A percentile compares a stretch with the other conserved stretches of the same genome.
These are phyloP conservation scores for Oceanites oceanicus DNA, from an alignment of 2,113 vertebrate genomes.

Conservation along the genomic window DNA sequence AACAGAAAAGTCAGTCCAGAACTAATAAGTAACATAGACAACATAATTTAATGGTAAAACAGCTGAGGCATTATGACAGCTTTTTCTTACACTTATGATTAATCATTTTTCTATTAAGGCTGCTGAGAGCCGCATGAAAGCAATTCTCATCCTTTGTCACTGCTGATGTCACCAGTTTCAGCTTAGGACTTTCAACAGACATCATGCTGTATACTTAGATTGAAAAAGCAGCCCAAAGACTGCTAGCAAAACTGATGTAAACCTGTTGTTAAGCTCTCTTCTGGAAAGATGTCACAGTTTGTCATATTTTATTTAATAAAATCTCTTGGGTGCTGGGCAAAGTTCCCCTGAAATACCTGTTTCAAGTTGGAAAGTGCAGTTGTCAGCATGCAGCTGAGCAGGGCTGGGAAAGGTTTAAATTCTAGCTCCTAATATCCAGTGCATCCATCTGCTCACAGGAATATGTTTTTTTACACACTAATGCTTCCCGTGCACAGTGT, in stretches of 20 bases:
- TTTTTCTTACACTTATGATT: not conserved
- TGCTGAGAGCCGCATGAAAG: slow-evolving; percentile 17
- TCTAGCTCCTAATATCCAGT: not conserved
- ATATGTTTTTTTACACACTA: not conserved
- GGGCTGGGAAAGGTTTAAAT: not conserved
- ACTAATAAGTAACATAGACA: not conserved
- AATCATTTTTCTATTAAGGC: slow-evolving; percentile 11
- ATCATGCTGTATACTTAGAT: not conserved
- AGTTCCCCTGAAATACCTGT: not conserved
- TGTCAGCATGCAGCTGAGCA: not conserved
- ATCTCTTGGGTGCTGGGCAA: not conserved
- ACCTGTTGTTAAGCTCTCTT: not conserved
- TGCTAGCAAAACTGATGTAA: not conserved
- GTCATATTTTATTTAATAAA: not conserved
- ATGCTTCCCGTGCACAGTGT: not conserved
- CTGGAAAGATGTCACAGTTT: slow-evolving; percentile 7
- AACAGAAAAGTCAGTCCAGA: slow-evolving; percentile 18
- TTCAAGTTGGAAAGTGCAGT: not conserved
- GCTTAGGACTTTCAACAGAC: not conserved
- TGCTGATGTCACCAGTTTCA: slow-evolving; percentile 56
- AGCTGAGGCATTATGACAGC: not conserved
- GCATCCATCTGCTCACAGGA: not conserved
- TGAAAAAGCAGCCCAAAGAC: slow-evolving; percentile 2
- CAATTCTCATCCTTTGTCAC: slow-evolving; percentile 4
- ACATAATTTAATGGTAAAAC: not conserved